phyloP scores from a whole-genome alignment of 2,113 vertebrate genomes.

The Gadus macrocephalus region DNA sequence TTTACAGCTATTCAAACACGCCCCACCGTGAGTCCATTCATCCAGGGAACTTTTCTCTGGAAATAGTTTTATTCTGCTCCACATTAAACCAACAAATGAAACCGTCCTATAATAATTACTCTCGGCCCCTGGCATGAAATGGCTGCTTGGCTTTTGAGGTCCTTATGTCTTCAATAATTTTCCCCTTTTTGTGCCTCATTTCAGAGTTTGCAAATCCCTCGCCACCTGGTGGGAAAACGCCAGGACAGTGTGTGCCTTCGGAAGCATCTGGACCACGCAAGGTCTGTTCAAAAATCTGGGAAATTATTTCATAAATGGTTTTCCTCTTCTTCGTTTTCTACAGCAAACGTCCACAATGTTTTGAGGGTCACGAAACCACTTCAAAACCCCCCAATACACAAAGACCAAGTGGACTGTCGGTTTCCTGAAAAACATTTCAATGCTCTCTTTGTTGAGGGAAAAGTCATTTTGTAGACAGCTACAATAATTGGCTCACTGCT shows the following conservation, averaged over 20 bases:
- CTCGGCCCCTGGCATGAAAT: background rate
- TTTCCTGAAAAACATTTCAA: slow-evolving; percentile 5
- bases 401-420: background rate
- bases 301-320: background rate
- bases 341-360: background rate
- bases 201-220: slow-evolving; percentile 36
- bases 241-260: slow-evolving; percentile 55
- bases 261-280: slow-evolving; percentile 59
- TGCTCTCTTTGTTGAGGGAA: background rate
- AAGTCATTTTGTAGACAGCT: background rate
- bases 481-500: slow-evolving; percentile 20
- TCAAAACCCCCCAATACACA: background rate
- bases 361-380: background rate
- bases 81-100: too few species aligned
- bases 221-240: slow-evolving; percentile 31
- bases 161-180: slow-evolving; percentile 22
- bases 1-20: too few species aligned
- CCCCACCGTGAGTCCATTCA: too few species aligned
- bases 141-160: slow-evolving; percentile 9
- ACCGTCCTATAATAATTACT: too few species aligned
- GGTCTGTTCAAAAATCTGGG: slow-evolving; percentile 39
- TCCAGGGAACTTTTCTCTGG: too few species aligned
- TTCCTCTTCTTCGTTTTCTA: background rate
- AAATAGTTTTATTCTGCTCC: too few species aligned
- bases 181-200: slow-evolving; percentile 7